phyloP scores from a whole-genome alignment of 2,888 invertebrate genomes.

The Philopedon plagiatum region DNA sequence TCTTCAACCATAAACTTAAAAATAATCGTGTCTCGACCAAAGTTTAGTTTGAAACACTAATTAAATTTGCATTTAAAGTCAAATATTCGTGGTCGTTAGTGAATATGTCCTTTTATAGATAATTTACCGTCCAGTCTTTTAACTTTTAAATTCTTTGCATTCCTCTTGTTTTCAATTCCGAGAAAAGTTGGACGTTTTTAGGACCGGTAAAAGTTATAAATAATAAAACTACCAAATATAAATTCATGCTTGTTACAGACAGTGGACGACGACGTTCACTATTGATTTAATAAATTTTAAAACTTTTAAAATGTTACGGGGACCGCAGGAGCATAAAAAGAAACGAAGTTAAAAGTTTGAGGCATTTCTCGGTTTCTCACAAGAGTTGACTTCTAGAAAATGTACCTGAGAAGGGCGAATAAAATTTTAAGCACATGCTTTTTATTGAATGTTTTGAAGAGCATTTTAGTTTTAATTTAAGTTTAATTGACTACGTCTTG shows the following conservation, averaged over 20 bases:
- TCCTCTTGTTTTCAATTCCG: conserved; percentile 45
- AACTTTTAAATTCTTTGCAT: conserved; percentile 48
- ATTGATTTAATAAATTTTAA: conserved; percentile 51
- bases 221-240: conserved; percentile 50
- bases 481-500: no score
- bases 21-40: conserved; percentile 21
- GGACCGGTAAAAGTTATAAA: conserved; percentile 50
- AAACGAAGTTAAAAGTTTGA: conserved; percentile 27
- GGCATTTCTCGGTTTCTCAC: conserved; percentile 37
- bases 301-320: conserved; percentile 37
- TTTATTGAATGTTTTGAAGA: no score
- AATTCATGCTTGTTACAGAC: conserved; percentile 47
- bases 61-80: conserved; percentile 50
- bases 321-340: conserved; percentile 19
- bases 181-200: conserved; percentile 47
- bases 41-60: conserved; percentile 35
- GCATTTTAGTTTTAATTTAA: no score
- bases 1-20: conserved; percentile 21
- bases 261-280: conserved; percentile 45
- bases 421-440: neutral
- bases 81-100: conserved; percentile 49
- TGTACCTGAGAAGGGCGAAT: conserved; percentile 29
- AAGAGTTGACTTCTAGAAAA: conserved; percentile 15
- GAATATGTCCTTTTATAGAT: conserved; percentile 43
- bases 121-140: conserved; percentile 48